Evolutionary conservation across 2,113 vertebrate genomes (phyloP).

Genomic region (Macquaria australasica): DNA sequence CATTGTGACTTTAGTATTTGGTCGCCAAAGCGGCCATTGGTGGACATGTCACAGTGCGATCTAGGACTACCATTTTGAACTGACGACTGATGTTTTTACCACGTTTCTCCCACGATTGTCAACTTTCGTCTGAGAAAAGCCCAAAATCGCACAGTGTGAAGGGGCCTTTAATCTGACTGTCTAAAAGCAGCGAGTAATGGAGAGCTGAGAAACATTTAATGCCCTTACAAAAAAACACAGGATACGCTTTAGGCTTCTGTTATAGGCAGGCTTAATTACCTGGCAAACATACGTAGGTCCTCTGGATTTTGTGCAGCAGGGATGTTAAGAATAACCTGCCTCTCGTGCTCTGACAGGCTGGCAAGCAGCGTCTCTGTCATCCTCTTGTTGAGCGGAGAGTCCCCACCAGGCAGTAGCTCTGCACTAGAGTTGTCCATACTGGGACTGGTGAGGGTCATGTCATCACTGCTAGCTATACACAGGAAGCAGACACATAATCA

Average conservation of each 20-base stretch:
- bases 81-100: neutral
- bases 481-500: constrained; percentile 17
- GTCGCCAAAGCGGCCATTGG: too few relatives aligned
- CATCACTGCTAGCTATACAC: constrained; percentile 93
- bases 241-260: neutral
- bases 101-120: neutral
- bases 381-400: constrained; percentile 95
- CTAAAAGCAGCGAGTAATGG: neutral
- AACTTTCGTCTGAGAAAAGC: neutral
- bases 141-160: neutral
- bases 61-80: neutral
- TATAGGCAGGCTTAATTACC: constrained; percentile 78
- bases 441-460: constrained; percentile 98
- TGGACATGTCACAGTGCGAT: neutral
- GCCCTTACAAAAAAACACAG: neutral
- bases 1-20: neutral
- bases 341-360: constrained; percentile 93
- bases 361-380: constrained; percentile 96
- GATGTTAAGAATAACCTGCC: constrained; percentile 92
- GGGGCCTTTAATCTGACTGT: neutral
- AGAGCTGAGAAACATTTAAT: neutral
- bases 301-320: constrained; percentile 96
- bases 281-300: constrained; percentile 97
- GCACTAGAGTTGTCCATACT: constrained; percentile 99
- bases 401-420: constrained; percentile 93